Evolutionary conservation across 1,140 invertebrate species (phyloP).

Genomic region (Conopomorpha cramerella): DNA sequence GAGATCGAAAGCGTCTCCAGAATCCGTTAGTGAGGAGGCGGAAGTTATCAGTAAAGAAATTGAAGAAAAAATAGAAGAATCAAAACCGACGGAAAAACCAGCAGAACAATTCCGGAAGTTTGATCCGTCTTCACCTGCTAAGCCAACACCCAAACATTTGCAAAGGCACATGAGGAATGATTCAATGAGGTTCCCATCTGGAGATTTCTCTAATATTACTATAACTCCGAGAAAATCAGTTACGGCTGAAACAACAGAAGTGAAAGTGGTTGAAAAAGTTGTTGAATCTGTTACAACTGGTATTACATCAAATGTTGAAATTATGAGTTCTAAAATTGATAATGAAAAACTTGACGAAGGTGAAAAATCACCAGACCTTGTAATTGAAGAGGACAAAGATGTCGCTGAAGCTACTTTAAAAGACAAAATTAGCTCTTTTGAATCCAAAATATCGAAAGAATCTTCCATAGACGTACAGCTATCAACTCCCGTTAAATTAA

Average conservation of each 20-base stretch:
- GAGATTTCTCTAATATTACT: constrained; percentile 56
- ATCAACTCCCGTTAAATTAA: constrained; percentile 49
- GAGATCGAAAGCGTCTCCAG: constrained; percentile 37
- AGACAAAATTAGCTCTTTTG: constrained; percentile 53
- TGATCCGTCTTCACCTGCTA: constrained; percentile 46
- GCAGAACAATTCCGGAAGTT: constrained; percentile 44
- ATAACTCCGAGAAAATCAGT: constrained; percentile 51
- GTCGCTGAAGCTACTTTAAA: constrained; percentile 50
- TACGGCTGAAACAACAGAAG: constrained; percentile 35
- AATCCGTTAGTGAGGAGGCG: constrained; percentile 23
- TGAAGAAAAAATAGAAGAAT: constrained; percentile 26
- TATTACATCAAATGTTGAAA: constrained; percentile 49
- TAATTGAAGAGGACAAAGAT: constrained; percentile 39
- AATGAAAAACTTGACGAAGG: constrained; percentile 50
- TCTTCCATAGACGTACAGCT: constrained; percentile 34
- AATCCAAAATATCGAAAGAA: constrained; percentile 50
- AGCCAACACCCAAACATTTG: constrained; percentile 55
- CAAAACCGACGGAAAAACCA: constrained; percentile 26
- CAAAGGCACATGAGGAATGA: constrained; percentile 59
- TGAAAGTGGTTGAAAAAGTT: constrained; percentile 31
- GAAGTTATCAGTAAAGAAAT: constrained; percentile 17
- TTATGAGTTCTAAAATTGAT: constrained; percentile 39
- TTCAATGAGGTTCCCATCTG: constrained; percentile 58
- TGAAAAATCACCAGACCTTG: constrained; percentile 40
- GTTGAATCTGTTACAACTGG: constrained; percentile 30